These are phyloP conservation scores for Danio rerio DNA, from an alignment of 2,113 vertebrate genomes.

Conservation along the genomic window DNA sequence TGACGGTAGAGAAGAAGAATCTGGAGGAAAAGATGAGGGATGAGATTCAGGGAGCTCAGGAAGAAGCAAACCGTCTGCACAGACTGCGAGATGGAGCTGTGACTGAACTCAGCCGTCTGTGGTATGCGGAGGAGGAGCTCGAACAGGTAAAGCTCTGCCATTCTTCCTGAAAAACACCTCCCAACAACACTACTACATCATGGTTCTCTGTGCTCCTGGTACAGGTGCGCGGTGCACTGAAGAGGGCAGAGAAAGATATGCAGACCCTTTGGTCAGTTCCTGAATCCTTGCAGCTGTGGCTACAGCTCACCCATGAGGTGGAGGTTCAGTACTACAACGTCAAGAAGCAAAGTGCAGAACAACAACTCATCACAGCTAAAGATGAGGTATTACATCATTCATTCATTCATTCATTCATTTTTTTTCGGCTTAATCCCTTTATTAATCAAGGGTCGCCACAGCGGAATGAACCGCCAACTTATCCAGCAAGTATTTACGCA, in stretches of 20 bases:
- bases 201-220: background rate
- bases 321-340: constrained; percentile 97
- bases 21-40: constrained; percentile 96
- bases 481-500: too few relatives aligned
- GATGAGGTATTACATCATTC: constrained; percentile 89
- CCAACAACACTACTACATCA: background rate
- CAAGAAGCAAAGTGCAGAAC: constrained; percentile 93
- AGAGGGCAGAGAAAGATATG: constrained; percentile 78
- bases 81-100: constrained; percentile 89
- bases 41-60: constrained; percentile 93
- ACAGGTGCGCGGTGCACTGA: constrained; percentile 74
- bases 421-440: too few relatives aligned
- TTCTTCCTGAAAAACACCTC: background rate
- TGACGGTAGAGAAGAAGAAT: constrained; percentile 94
- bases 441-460: too few relatives aligned
- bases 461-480: too few relatives aligned
- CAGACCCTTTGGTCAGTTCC: constrained; percentile 73
- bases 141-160: constrained; percentile 82
- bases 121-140: constrained; percentile 93
- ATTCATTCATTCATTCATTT: too few relatives aligned
- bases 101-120: constrained; percentile 89
- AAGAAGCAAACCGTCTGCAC: constrained; percentile 89
- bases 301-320: constrained; percentile 94
- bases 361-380: constrained; percentile 88
- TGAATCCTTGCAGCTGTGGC: constrained; percentile 92